Evolutionary conservation across 2,797 vertebrate species (phyloP).

Genomic region (Cyprinella venusta): DNA sequence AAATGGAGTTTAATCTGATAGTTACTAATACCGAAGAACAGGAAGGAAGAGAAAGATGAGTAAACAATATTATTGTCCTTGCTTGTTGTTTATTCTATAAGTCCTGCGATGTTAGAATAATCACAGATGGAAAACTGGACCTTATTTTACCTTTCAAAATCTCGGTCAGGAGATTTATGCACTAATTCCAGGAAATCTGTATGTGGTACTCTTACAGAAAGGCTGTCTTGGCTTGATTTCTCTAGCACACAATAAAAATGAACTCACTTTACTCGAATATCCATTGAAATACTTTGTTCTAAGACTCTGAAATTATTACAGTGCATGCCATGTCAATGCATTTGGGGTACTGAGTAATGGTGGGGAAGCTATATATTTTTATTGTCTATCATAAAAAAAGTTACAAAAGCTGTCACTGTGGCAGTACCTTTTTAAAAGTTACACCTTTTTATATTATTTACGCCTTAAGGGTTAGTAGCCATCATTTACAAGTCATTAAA

Average conservation of each 20-base stretch:
- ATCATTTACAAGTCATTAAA: too few relatives aligned
- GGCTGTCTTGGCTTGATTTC: not conserved
- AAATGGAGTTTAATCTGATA: conserved; percentile 60
- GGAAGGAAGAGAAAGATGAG: conserved; percentile 51
- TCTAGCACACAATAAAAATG: not conserved
- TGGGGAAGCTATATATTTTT: not conserved
- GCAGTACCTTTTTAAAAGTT: not conserved
- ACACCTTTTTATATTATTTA: not conserved
- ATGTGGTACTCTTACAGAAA: not conserved
- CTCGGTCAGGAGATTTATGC: not conserved
- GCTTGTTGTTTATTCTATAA: conserved; percentile 3
- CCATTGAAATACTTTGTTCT: not conserved
- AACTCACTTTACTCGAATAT: not conserved
- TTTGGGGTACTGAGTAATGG: not conserved
- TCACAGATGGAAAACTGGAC: conserved; percentile 1
- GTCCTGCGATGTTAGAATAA: not conserved
- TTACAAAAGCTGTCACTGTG: not conserved
- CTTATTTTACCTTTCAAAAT: conserved; percentile 33
- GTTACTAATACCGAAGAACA: conserved; percentile 62
- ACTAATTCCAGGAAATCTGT: conserved; percentile 8
- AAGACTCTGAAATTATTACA: too few relatives aligned
- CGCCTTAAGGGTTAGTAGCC: not conserved
- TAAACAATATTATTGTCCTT: conserved; percentile 57
- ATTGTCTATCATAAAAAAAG: not conserved
- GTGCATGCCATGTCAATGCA: not conserved